Evolutionary conservation across 1,140 invertebrate species (phyloP).

Genomic region (Euura saliciscinereae): DNA sequence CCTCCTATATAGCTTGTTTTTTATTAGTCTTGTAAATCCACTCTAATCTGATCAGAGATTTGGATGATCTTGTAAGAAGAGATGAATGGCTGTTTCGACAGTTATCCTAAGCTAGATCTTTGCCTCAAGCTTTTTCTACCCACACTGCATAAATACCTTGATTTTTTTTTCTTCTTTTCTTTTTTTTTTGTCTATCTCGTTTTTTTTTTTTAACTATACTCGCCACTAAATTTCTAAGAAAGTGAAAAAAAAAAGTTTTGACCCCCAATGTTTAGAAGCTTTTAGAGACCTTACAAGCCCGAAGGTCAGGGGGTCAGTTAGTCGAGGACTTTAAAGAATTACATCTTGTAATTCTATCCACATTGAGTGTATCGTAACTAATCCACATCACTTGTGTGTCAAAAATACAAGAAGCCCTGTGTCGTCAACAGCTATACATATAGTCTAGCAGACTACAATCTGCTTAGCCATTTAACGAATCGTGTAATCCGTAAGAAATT

Average conservation of each 20-base stretch:
- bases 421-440: neutral
- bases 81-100: slow-evolving; percentile 2
- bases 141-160: too few species aligned
- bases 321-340: slow-evolving; percentile 3
- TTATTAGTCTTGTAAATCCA: neutral
- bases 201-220: too few species aligned
- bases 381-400: neutral
- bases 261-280: neutral
- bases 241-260: too few species aligned
- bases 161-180: too few species aligned
- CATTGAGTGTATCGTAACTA: neutral
- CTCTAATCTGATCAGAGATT: neutral
- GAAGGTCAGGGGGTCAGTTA: neutral
- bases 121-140: neutral
- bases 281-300: neutral
- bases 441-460: neutral
- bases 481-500: too few species aligned
- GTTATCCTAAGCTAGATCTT: neutral
- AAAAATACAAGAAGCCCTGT: neutral
- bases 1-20: neutral
- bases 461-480: too few species aligned
- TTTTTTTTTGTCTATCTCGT: too few species aligned
- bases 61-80: slow-evolving; percentile 7
- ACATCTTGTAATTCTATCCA: slow-evolving; percentile 6
- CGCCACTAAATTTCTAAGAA: too few species aligned